Base-by-base conservation (phyloP, 2,113 vertebrate species). In the Cyrtonyx montezumae region DNA sequence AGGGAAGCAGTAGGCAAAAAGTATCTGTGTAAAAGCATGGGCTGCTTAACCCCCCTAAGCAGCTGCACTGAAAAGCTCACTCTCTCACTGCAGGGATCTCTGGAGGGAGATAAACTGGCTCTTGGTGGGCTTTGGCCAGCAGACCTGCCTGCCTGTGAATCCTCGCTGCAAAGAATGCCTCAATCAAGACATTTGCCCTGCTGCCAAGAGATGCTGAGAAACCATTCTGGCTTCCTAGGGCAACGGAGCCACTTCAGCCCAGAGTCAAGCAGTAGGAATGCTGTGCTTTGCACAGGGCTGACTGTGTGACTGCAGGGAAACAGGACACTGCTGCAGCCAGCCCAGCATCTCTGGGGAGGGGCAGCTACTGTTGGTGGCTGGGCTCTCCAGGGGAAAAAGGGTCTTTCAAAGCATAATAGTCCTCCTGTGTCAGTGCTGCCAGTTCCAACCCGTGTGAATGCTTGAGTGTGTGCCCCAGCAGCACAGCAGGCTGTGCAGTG, bases 61-160 rank as follows among this genome's bases (percentile, higher is more conserved):
- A 84, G 69, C 75, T 77, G 34, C 14, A 16, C 2, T 0, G 3
- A 36, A 59, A 53, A 13, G 3, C 48, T 89, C 18, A 13, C 36
- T 30, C 68, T 58, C 8, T 55, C 48, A 1, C 77, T 79, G 37
- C 97, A 99, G 99, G 97, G 98, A 98, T 17, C 97, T 99, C 69
- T 99, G 99, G 99, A 97, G 97, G 5, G 99, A 99, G 95, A 98
- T 99, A 56, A 99, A 99, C 93, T 99, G 98, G 97, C 97, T 99
- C 40, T 93, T 99, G 66, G 99, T 99, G 70, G 99, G 99, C 43
- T 99, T 99, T 19, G 99, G 99, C 66, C 99, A 99, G 97, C 99
- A 99, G 97, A 98, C 98, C 75, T 99, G 99, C 96, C 97, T 98
- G 46, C 99, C 99, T 0, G 62, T 98, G 55, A 97, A 68, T 45